These are phyloP conservation scores for Sisor rabdophorus DNA, from an alignment of 2,113 vertebrate species.

Conservation along the genomic window DNA sequence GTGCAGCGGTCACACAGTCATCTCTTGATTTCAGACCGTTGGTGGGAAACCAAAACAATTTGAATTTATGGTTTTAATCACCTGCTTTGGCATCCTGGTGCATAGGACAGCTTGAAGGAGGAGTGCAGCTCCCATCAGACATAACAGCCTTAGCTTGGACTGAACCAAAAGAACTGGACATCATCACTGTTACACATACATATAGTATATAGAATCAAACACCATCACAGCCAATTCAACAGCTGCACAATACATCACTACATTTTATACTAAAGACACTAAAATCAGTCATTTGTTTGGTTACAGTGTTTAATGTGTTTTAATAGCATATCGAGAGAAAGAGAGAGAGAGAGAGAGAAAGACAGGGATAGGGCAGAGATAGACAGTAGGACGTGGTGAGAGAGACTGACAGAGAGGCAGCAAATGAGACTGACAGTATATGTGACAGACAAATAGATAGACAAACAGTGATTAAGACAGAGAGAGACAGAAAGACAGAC, in stretches of 20 bases:
- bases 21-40: too few species aligned
- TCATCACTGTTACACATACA: constrained; percentile 31
- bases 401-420: too few species aligned
- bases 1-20: too few species aligned
- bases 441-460: too few species aligned
- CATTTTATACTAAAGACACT: neutral
- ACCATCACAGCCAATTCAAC: neutral
- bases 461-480: too few species aligned
- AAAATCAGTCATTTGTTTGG: neutral
- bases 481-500: neutral
- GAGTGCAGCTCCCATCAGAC: neutral
- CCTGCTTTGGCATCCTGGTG: constrained; percentile 54
- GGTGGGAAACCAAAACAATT: too few species aligned
- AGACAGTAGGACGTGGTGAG: too few species aligned
- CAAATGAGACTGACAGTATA: neutral
- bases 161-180: constrained; percentile 52
- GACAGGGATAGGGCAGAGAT: neutral
- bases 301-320: neutral
- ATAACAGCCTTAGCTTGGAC: constrained; percentile 27
- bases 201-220: neutral
- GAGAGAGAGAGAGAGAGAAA: neutral
- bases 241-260: neutral
- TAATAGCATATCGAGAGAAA: too few species aligned
- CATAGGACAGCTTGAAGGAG: constrained; percentile 63
- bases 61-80: neutral